Base-by-base conservation (phyloP, 92 coral and sea anemone species). In the Paragorgia papillata region DNA sequence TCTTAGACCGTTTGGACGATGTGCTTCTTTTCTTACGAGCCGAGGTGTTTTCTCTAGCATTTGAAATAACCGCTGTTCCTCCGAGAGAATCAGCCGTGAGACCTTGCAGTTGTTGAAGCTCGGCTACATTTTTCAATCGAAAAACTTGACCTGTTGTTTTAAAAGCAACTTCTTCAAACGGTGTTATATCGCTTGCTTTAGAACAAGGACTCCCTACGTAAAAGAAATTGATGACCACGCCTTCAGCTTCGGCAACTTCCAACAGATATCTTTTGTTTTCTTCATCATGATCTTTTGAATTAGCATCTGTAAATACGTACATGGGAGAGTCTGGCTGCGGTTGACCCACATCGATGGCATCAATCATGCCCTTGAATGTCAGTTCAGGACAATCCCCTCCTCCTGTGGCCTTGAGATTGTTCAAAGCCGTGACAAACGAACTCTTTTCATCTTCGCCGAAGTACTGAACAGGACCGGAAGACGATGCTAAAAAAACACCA, bases 1-100 rank as follows among this genome's bases (percentile, higher is more conserved):
- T 15, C 39, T 84, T 76, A 12, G 50, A 1, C 31, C 57, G 82
- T n/a, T 55, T 46, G n/a, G n/a, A n/a, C 0, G 75, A 61, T 18
- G 29, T 80, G 31, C 90, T 80, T 28, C 92, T 74, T 62, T 82
- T 84, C 83, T 76, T 90, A 24, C 97, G 90, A 22, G 53, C 51
- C 0, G 81, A 44, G 63, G 75, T 82, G 7, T 93, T 76, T 25
- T 92, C 91, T 27, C 82, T 17, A 14, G 62, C 77, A n/a, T 28
- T 50, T 27, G 87, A 79, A 32, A 92, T 88, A 24, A 85, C 80
- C 41, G 85, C 88, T 4, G 89, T 60, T 1, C 97, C 97, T 1
- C 90, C 94, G 10, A 89, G 87, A 14, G 84, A 90, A 4, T 87
- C 83, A 34, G 88, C 91, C 13, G 91, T 86, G 50, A 92, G 62